Percentiles rank a stretch among this genome's conserved stretches.
These are phyloP conservation scores for Diploptera punctata DNA, from an alignment of 2,888 invertebrate species.

Conservation along the genomic window DNA sequence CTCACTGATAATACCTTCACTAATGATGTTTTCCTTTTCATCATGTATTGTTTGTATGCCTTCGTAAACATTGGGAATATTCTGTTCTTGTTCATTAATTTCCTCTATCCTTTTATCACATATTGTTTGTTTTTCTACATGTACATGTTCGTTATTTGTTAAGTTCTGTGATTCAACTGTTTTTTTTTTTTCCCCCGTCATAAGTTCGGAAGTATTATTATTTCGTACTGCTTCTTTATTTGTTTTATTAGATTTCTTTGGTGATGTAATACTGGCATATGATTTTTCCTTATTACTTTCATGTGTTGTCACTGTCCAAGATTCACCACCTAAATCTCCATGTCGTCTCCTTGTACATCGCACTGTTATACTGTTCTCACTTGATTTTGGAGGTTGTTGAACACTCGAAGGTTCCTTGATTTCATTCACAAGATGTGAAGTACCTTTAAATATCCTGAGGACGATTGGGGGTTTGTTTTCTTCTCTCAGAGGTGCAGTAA, in stretches of 20 bases:
- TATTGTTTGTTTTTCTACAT: background rate
- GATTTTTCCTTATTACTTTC: background rate
- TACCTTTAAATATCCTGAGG: constrained; percentile 83
- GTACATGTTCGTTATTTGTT: background rate
- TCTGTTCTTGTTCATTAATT: background rate
- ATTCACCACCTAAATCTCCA: background rate
- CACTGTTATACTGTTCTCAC: constrained; percentile 23
- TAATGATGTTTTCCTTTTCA: constrained; percentile 19
- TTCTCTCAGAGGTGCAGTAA: constrained; percentile 42
- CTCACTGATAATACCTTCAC: background rate
- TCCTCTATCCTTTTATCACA: background rate
- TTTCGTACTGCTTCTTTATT: background rate
- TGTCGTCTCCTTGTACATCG: constrained; percentile 26
- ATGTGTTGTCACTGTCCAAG: constrained; percentile 8
- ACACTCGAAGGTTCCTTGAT: constrained; percentile 39
- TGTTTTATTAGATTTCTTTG: constrained; percentile 32
- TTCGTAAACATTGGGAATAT: background rate
- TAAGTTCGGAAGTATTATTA: background rate
- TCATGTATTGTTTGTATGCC: constrained; percentile 15
- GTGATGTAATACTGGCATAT: constrained; percentile 33
- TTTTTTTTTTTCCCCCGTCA: background rate
- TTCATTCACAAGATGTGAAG: constrained; percentile 51
- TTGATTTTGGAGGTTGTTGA: constrained; percentile 3
- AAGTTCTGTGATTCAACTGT: background rate
- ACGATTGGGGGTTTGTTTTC: constrained; percentile 80